Conservation (phyloP, 1,140 invertebrate genomes). For the Atta cephalotes region DNA sequence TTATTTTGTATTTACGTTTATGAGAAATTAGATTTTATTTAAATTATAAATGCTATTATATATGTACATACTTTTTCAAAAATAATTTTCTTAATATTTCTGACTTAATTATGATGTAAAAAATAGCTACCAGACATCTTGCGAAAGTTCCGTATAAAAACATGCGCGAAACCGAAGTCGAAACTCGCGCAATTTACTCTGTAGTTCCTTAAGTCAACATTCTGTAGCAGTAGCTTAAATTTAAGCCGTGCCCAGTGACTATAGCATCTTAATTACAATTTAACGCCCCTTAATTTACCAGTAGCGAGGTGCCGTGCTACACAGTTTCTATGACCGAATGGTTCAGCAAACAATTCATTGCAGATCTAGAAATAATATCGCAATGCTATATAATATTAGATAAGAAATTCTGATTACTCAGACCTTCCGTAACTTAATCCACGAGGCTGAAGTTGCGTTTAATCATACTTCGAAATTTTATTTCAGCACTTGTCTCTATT, state of each 20-base stretch:
- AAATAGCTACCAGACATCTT: not conserved
- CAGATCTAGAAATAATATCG: constrained; percentile 56
- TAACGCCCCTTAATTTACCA: constrained; percentile 55
- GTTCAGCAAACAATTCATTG: constrained; percentile 36
- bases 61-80: no score
- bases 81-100: constrained; percentile 9
- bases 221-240: constrained; percentile 26
- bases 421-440: constrained; percentile 11
- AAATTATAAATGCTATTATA: not conserved
- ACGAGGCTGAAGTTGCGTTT: constrained; percentile 17
- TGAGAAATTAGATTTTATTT: not conserved
- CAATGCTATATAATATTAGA: constrained; percentile 2
- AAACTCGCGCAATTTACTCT: constrained; percentile 39
- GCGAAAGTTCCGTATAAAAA: not conserved
- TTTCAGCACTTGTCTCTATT: constrained; percentile 1
- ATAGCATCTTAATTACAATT: constrained; percentile 61
- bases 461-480: constrained; percentile 20
- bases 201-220: constrained; percentile 57
- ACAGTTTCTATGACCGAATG: constrained; percentile 23
- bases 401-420: constrained; percentile 53
- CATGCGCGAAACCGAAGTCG: constrained; percentile 21
- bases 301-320: constrained; percentile 16
- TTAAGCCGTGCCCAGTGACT: constrained; percentile 48
- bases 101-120: not conserved
- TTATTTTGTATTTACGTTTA: no score